phyloP scores from a whole-genome alignment of 2,797 vertebrate genomes.

The Esox masquinongy region DNA sequence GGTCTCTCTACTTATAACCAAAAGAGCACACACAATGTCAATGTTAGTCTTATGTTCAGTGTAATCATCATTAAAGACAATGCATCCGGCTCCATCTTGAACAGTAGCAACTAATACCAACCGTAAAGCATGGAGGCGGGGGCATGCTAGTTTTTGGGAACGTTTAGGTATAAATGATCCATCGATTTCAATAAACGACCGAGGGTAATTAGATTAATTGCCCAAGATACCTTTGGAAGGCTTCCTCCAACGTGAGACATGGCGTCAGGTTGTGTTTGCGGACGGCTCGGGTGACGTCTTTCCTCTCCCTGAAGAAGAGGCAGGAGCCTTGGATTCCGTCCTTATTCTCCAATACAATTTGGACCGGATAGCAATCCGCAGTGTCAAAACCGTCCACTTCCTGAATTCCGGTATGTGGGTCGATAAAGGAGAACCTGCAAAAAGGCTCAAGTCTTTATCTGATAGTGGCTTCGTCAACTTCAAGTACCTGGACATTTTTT shows the following conservation, averaged over 20 bases:
- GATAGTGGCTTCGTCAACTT: not conserved
- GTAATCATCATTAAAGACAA: too few species aligned
- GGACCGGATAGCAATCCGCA: conserved; percentile 84
- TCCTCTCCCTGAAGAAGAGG: conserved; percentile 80
- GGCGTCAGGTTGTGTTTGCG: conserved; percentile 73
- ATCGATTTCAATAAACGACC: too few species aligned
- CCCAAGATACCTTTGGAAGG: conserved; percentile 74
- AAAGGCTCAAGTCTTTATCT: not conserved
- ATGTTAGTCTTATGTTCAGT: too few species aligned
- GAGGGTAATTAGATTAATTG: too few species aligned
- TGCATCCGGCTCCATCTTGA: too few species aligned
- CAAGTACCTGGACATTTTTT: not conserved
- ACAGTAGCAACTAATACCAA: too few species aligned
- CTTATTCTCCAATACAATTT: conserved; percentile 82
- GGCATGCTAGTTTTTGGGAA: too few species aligned
- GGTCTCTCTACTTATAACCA: too few species aligned
- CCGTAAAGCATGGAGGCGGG: too few species aligned
- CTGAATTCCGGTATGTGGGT: conserved; percentile 82
- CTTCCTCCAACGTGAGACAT: conserved; percentile 71
- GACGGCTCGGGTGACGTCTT: conserved; percentile 77
- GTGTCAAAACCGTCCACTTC: conserved; percentile 48
- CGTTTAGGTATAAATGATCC: too few species aligned
- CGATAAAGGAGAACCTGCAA: conserved; percentile 69
- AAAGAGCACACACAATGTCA: too few species aligned
- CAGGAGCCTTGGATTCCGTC: conserved; percentile 91